Base-by-base conservation (phyloP, 2,797 vertebrate species). In the Parauchenoglanis ngamensis region DNA sequence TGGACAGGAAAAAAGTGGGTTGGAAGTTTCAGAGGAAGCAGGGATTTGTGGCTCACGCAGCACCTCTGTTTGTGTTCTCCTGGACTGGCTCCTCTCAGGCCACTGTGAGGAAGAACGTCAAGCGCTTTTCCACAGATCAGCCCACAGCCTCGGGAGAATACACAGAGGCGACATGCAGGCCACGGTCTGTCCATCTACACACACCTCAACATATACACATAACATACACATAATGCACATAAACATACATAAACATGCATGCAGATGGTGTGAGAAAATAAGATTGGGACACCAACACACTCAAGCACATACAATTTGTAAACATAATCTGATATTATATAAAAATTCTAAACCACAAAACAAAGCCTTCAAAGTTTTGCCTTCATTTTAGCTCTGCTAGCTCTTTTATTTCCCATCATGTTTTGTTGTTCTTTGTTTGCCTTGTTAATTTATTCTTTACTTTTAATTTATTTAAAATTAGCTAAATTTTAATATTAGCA, bases 1-100 rank as follows among this genome's bases (percentile, higher is more conserved):
- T 95, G 95, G 95, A 97, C 95, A 96, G 97, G 96, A 96, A 96
- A 95, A 95, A 95, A 96, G 96, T 94, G 84, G 92, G 91, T 95
- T 97, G 96, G 96, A 97, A 96, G 95, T 97, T 97, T 97, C 96
- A 97, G 96, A 96, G 96, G 97, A 97, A 97, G 96, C 91, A 91
- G 94, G 95, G 96, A 96, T 97, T 96, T 95, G 95, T 94, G 96
- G 95, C 94, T 95, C 95, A 95, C 94, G 90, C 94, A 95, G 95
- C 89, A 94, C 95, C 96, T 96, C 97, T 97, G 96, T 97, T 97
- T 97, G 96, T 94, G 93, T 94, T 96, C 95, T 91, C 88, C 94
- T 94, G 91, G 94, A 93, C 92, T 90, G 91, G 94, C 94, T 94
- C 91, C 10, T 57, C 94, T 94, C 90, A 11, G 54, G 93, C 94